Evolutionary conservation across 1,140 invertebrate species (phyloP).

Genomic region (Euura saliciscinereae): DNA sequence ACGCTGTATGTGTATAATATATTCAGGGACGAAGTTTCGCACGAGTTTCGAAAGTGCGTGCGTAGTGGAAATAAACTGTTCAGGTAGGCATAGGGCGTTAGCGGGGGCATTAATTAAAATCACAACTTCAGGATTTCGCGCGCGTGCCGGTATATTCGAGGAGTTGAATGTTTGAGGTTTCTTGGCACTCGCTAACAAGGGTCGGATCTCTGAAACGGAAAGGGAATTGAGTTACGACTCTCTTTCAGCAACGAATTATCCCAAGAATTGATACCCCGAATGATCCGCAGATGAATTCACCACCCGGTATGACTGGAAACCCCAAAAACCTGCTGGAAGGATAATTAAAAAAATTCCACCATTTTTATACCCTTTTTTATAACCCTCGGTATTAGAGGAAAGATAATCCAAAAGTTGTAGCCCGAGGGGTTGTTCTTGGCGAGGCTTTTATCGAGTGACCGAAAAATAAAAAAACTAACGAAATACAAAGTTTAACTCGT

Average conservation of each 20-base stretch:
- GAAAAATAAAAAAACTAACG: background rate
- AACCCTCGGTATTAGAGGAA: background rate
- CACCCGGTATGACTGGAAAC: no score
- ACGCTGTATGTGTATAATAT: no score
- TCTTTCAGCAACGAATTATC: background rate
- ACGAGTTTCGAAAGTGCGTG: background rate
- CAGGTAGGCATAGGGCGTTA: background rate
- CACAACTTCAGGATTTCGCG: background rate
- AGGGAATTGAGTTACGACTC: background rate
- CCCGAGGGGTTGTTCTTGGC: no score
- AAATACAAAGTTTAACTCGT: constrained; percentile 12
- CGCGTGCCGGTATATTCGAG: background rate
- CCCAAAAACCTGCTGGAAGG: no score
- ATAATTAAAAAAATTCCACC: no score
- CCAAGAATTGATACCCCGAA: background rate
- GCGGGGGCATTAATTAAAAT: constrained; percentile 2
- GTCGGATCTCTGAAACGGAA: background rate
- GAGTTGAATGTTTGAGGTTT: background rate
- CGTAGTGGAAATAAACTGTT: background rate
- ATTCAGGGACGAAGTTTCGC: no score
- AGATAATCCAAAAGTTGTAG: background rate
- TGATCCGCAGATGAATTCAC: no score
- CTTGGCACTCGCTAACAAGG: background rate
- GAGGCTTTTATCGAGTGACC: no score
- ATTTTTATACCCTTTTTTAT: background rate